Base-by-base conservation (phyloP, 2,888 invertebrate species). In the Acrocera orbiculus region DNA sequence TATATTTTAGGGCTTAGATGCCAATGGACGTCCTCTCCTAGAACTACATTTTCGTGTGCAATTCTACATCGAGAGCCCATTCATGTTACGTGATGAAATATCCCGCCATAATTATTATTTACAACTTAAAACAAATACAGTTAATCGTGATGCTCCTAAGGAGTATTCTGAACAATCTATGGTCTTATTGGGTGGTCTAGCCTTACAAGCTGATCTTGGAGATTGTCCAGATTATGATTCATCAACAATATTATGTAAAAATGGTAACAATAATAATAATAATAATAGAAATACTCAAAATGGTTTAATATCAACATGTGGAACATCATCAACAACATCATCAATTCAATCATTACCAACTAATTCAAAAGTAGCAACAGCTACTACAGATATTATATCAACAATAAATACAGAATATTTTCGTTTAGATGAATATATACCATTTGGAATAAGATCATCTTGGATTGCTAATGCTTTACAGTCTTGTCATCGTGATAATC, bases 51-150 rank as follows among this genome's bases (percentile, higher is more conserved):
- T 92, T 58, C 76, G 86, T 46, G 83, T 92, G 51, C 86, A 90
- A 63, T 90, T 85, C 63, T 90, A 90, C 65, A 81, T 90, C 51
- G 89, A 90, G 64, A 85, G 85, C 54, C 85, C 87, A 40, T 70
- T 86, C 48, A 71, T 90, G 44, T 67, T 90, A 53, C 77, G 85
- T 62, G 90, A 93, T 67, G 87, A 87, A 53, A 73, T 82, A 47
- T 86, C 90, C 34, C 70, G 89, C 38, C 86, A 87, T 58, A 80
- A 92, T 54, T 96, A 95, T 63, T 96, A 90, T 64, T 69, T 87
- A 48, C 95, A 96, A 65, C 65, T 96, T 55, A 79, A 87, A 42
- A 78, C 86, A 63, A 96, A 96, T 64, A 70, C 77, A 42, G 68
- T 73, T 40, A 68, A 73, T 39, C 67, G 75, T 54, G 78, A 73